Percentiles rank a stretch among this genome's conserved stretches.
These are phyloP conservation scores for Orgyia antiqua DNA, from an alignment of 2,888 invertebrate species.

Conservation along the genomic window DNA sequence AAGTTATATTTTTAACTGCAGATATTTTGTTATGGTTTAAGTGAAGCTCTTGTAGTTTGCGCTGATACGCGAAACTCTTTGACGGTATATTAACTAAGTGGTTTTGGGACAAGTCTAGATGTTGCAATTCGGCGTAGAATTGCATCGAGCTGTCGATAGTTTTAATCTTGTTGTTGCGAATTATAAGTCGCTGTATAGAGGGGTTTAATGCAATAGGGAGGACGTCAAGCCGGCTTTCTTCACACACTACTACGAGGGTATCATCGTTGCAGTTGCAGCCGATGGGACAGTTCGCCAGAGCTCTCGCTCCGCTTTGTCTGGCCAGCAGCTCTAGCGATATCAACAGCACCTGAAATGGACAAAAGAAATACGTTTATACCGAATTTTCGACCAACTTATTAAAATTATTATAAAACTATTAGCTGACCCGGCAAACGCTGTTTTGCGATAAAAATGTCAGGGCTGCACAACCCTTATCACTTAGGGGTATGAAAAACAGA, in stretches of 20 bases:
- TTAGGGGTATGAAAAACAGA: too few species aligned
- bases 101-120: slow-evolving; percentile 90
- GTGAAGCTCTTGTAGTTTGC: slow-evolving; percentile 89
- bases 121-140: slow-evolving; percentile 91
- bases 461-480: too few species aligned
- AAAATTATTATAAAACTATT: too few species aligned
- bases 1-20: slow-evolving; percentile 87
- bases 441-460: too few species aligned
- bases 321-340: slow-evolving; percentile 55
- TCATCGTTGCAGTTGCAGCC: slow-evolving; percentile 95
- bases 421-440: too few species aligned
- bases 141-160: slow-evolving; percentile 93
- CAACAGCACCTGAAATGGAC: slow-evolving; percentile 59
- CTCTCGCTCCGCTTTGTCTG: slow-evolving; percentile 67
- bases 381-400: too few species aligned
- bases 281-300: slow-evolving; percentile 88
- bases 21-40: slow-evolving; percentile 92
- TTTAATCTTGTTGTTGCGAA: slow-evolving; percentile 91
- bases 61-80: slow-evolving; percentile 88
- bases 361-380: slow-evolving; percentile 18
- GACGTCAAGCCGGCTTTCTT: slow-evolving; percentile 91
- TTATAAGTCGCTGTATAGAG: slow-evolving; percentile 89
- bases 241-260: slow-evolving; percentile 90
- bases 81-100: slow-evolving; percentile 89
- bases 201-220: slow-evolving; percentile 95